phyloP scores from a whole-genome alignment of 2,113 vertebrate genomes.

The Etheostoma cragini region DNA sequence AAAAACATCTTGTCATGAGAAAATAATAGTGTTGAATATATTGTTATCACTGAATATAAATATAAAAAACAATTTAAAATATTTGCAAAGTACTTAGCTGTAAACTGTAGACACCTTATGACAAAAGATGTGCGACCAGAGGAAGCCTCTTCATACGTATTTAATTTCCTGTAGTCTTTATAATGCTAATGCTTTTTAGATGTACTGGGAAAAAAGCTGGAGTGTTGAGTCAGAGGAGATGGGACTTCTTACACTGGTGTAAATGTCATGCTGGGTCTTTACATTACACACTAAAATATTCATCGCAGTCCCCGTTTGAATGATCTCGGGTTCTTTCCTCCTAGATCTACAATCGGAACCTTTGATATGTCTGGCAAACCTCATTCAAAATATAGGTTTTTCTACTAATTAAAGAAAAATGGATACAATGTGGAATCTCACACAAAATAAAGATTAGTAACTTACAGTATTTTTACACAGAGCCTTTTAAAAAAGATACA shows the following conservation, averaged over 20 bases:
- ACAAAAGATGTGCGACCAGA: constrained; percentile 49
- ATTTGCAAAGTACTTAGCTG: neutral
- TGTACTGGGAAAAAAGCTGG: constrained; percentile 74
- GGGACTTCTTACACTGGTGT: constrained; percentile 71
- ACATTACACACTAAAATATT: constrained; percentile 71
- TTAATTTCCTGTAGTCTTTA: constrained; percentile 61
- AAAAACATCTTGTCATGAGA: constrained; percentile 36
- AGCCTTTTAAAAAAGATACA: neutral
- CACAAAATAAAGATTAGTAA: neutral
- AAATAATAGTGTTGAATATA: constrained; percentile 45
- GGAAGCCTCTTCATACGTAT: constrained; percentile 49
- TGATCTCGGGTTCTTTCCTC: constrained; percentile 22
- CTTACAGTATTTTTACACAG: neutral
- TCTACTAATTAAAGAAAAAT: neutral
- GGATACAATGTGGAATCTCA: neutral
- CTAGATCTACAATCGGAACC: constrained; percentile 10
- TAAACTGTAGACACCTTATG: constrained; percentile 11
- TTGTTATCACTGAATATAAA: constrained; percentile 39
- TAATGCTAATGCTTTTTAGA: constrained; percentile 79
- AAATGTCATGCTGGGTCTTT: constrained; percentile 62
- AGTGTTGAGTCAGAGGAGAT: constrained; percentile 77
- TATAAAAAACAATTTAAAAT: neutral
- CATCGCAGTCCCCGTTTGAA: constrained; percentile 33
- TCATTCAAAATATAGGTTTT: neutral
- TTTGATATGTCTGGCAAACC: neutral